These are phyloP conservation scores for Rhynchophorus ferrugineus DNA, from an alignment of 1,140 invertebrate genomes.

Conservation along the genomic window DNA sequence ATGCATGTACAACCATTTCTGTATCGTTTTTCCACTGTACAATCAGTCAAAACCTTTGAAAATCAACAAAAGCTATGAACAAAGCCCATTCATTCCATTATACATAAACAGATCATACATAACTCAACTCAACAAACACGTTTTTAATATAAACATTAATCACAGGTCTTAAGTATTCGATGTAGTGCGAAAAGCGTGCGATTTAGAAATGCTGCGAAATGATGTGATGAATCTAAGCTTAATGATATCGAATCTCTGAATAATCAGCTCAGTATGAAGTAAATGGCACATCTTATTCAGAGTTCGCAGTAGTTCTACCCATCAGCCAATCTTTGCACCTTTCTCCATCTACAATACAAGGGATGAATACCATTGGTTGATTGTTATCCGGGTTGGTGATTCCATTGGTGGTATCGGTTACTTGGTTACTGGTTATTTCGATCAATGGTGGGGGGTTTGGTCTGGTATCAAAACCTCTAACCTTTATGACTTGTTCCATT, in stretches of 20 bases:
- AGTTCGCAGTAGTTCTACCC: not conserved
- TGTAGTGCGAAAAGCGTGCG: constrained; percentile 8
- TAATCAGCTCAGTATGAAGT: too few species aligned
- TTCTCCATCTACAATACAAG: constrained; percentile 32
- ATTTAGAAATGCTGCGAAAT: not conserved
- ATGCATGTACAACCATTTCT: constrained; percentile 13
- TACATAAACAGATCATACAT: constrained; percentile 4
- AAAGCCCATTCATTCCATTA: not conserved
- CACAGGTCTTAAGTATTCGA: constrained; percentile 10
- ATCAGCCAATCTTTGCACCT: not conserved
- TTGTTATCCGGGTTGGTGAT: constrained; percentile 10
- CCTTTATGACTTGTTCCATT: constrained; percentile 45
- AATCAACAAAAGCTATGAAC: not conserved
- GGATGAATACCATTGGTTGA: constrained; percentile 35
- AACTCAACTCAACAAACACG: not conserved
- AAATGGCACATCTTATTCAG: not conserved
- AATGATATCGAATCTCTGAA: too few species aligned
- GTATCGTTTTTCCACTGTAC: constrained; percentile 6
- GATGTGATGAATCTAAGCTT: constrained; percentile 3
- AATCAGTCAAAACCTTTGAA: constrained; percentile 7
- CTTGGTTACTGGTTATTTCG: constrained; percentile 42
- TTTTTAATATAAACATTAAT: constrained; percentile 9
- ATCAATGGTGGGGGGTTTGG: constrained; percentile 36
- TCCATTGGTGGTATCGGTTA: constrained; percentile 31
- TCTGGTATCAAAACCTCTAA: constrained; percentile 41